Base-by-base conservation (phyloP, 1,140 invertebrate genomes). In the Macrocentrus cingulum region DNA sequence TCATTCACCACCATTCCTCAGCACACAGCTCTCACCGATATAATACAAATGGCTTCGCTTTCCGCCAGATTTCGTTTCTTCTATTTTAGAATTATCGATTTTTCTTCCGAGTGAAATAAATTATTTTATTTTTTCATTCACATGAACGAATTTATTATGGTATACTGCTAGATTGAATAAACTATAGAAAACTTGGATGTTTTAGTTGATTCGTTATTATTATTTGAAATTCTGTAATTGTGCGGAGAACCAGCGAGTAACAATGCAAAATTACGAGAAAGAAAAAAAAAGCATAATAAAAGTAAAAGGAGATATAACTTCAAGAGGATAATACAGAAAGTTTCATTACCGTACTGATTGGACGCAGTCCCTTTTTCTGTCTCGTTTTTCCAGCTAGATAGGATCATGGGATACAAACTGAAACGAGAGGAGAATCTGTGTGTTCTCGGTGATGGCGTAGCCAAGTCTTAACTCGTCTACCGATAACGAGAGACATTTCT, bases 361-460 rank as follows among this genome's bases (percentile, higher is more conserved):
- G 22, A 13, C 16, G 8, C 16, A 8, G 5, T 29, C 29, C 13
- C 36, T 34, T 49, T 32, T 22, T 13, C 5, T 23, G 9, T 48
- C 16, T 25, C 18, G n/a, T 16, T 9, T 29, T 18, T 13, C 18
- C 5, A 29, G n/a, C 6, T 15, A 49, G 46, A 49, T 49, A 34
- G 25, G 13, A 49, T 49, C 25, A 49, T n/a, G 46, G 25, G 23
- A 49, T 49, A 49, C 25, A 49, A 49, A 34, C 46, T 49, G 25
- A 34, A 49, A 49, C 46, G 29, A 49, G 16, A 49, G 36, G 36
- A 29, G 36, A 13, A 4, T 39, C 3, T 39, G 36, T 34, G 29
- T 7, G 6, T 6, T 39, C 36, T 11, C 7, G 15, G 7, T 39
- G n/a, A n/a, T n/a, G n/a, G n/a, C 36, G 36, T 8, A 39, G 8